Evolutionary conservation across 1,140 invertebrate species (phyloP), one percentile per base, ranked within the genome.

Genomic region (Conopomorpha cramerella): DNA sequence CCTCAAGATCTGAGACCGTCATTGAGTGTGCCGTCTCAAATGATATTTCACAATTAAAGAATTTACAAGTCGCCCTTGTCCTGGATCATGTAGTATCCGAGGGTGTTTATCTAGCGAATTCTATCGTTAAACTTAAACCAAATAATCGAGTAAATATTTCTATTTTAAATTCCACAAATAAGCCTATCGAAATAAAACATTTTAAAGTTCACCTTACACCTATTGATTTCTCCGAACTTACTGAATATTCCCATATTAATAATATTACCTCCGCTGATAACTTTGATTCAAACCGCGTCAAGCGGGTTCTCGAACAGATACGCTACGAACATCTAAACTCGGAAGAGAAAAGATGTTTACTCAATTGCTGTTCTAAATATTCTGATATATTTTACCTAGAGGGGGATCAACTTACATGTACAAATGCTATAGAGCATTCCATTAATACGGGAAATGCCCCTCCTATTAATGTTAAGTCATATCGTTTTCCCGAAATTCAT

Each of bases 81-180:
- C 16, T 39, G 26, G 30, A 39, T 28, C 25, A 36, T 14, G 14
- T 13, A 8, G 14, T 36, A 26, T 16, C 3, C 15, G 30, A 31
- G 16, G 30, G 30, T 31, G 15, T 31, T 31, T 15, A 15, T 16
- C 2, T 31, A 3, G 30, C 30, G 4, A 31, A 31, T 12, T 36
- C 17, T 27, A 34, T 41, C n/a, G 33, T 35, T 17, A 11, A 3
- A 16, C 14, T 41, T 10, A 41, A 31, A 16, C 28, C 33, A 2
- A 41, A 31, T 16, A 31, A 26, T 13, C 14, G 15, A 12, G 7
- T 41, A 8, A 41, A 41, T 16, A 31, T 41, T 11, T 30, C 29
- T 15, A 13, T 31, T 15, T n/a, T 31, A 3, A 31, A 31, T 16
- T 15, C 30, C 7, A 31, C 30, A 4, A 16, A 31, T 15, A 3